A percentile compares a stretch with the other conserved stretches of the same genome.
phyloP scores from a whole-genome alignment of 2,888 invertebrate species.

The Nematopogon swammerdamellus region DNA sequence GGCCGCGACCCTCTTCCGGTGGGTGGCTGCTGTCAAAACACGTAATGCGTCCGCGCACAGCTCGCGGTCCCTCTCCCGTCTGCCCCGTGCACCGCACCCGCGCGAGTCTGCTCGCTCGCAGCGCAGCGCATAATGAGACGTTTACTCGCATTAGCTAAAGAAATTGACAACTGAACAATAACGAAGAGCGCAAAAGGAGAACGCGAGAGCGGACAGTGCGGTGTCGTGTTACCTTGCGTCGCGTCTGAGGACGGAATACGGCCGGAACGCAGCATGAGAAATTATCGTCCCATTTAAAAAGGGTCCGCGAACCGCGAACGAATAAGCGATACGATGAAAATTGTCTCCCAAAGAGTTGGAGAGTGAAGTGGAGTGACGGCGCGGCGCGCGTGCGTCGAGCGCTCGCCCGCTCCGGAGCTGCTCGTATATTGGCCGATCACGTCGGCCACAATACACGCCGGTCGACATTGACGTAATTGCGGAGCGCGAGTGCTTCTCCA shows the following conservation, averaged over 20 bases:
- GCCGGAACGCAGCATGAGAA: slow-evolving; percentile 27
- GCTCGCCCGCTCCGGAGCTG: slow-evolving; percentile 27
- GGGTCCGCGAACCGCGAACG: background rate
- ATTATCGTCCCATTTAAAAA: slow-evolving; percentile 52
- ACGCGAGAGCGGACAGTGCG: slow-evolving; percentile 52
- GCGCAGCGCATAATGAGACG: slow-evolving; percentile 51
- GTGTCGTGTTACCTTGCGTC: slow-evolving; percentile 57
- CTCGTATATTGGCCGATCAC: too few relatives aligned
- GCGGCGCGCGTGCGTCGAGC: slow-evolving; percentile 9
- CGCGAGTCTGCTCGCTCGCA: slow-evolving; percentile 20
- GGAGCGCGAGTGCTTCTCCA: too few relatives aligned
- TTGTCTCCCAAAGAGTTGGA: background rate
- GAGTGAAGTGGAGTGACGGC: background rate
- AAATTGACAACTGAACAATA: slow-evolving; percentile 59
- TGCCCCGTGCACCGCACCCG: too few relatives aligned
- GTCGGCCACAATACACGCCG: too few relatives aligned
- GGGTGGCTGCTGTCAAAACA: slow-evolving; percentile 58
- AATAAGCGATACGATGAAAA: background rate
- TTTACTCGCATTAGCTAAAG: slow-evolving; percentile 58
- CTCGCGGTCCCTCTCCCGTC: too few relatives aligned
- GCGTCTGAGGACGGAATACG: too few relatives aligned
- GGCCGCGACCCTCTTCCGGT: too few relatives aligned
- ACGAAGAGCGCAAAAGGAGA: slow-evolving; percentile 43
- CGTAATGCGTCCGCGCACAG: slow-evolving; percentile 43
- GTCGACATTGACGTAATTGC: too few relatives aligned